Evolutionary conservation across 2,113 vertebrate genomes (phyloP).

Genomic region (Anas platyrhynchos): DNA sequence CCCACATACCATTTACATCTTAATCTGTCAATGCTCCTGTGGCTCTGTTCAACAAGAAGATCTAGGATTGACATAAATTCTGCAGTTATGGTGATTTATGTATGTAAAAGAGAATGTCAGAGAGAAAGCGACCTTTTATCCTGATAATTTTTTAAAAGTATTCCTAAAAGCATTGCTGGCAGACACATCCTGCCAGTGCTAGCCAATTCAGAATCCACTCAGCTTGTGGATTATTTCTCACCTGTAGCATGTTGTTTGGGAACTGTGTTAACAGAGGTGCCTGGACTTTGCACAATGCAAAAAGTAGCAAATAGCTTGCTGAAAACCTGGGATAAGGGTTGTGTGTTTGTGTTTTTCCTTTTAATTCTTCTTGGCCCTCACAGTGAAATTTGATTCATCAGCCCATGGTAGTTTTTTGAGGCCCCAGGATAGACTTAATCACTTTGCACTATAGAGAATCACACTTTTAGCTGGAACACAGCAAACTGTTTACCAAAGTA

Average conservation of each 20-base stretch:
- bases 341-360: neutral
- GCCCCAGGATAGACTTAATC: neutral
- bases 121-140: neutral
- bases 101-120: neutral
- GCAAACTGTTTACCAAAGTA: neutral
- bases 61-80: neutral
- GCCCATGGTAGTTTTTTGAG: neutral
- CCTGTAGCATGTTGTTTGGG: neutral
- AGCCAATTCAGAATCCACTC: neutral
- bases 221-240: neutral
- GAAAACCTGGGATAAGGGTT: neutral
- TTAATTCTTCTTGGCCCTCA: neutral
- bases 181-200: neutral
- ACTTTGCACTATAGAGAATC: neutral
- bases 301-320: neutral
- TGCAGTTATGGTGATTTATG: neutral
- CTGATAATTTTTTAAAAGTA: neutral
- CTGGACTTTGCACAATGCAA: neutral
- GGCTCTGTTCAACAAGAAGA: neutral
- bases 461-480: neutral
- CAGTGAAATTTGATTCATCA: neutral
- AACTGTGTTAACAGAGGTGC: neutral
- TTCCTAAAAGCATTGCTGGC: constrained; percentile 23
- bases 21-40: neutral
- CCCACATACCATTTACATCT: neutral